These are phyloP conservation scores for Eupithecia centaureata DNA, from an alignment of 2,888 invertebrate genomes.

Conservation along the genomic window DNA sequence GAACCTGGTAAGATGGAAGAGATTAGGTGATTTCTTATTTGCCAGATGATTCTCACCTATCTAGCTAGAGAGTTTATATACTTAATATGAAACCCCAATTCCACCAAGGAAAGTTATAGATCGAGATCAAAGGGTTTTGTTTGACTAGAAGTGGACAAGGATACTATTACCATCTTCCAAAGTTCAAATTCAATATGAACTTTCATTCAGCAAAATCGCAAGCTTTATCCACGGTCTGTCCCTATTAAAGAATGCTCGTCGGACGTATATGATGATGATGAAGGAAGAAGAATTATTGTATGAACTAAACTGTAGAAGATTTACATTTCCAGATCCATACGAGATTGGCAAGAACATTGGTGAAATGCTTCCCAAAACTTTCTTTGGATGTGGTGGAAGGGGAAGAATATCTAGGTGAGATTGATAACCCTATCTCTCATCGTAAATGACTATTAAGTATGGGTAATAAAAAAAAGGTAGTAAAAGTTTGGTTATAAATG, in stretches of 20 bases:
- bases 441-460: not conserved
- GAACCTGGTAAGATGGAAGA: not conserved
- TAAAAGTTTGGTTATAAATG: not conserved
- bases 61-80: no score
- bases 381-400: conserved; percentile 98
- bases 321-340: conserved; percentile 83
- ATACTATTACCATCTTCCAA: no score
- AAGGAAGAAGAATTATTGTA: not conserved
- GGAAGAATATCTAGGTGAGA: conserved; percentile 95
- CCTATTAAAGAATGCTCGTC: no score
- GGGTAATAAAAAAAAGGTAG: not conserved
- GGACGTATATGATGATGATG: not conserved
- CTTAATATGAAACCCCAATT: no score
- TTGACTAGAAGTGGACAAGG: no score
- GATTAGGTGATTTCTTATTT: not conserved
- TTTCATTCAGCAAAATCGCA: no score
- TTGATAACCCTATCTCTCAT: not conserved
- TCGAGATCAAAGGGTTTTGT: no score
- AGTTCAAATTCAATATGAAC: no score
- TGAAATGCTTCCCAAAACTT: conserved; percentile 95
- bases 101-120: no score
- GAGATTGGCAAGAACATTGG: conserved; percentile 92
- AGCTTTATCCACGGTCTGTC: no score
- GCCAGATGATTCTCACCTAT: no score
- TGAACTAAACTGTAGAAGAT: not conserved